Evolutionary conservation across 2,113 vertebrate genomes (phyloP), one percentile per base, ranked within the genome.

Genomic region (Syrrhaptes paradoxus): DNA sequence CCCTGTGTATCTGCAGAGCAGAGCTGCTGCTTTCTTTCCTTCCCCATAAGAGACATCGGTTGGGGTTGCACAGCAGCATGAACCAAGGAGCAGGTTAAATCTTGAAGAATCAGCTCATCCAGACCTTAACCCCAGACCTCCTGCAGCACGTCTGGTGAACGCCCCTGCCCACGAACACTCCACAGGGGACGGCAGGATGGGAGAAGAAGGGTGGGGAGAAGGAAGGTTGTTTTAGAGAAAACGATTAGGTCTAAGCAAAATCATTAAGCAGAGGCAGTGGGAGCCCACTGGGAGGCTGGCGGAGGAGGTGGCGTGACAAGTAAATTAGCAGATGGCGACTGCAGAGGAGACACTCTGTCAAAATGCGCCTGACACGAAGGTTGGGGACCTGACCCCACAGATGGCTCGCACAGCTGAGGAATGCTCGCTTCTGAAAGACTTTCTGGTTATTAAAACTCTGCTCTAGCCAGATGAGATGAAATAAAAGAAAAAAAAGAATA

Each of bases 181-280:
- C n/a, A 65, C 3, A 7, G 25, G 55, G 24, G 41, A 41, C 13
- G 41, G 41, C 41, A 13, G 41, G 2, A 25, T 24, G n/a, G 41
- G 28, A 54, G 74, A 21, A 21, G 31, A 62, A 61, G 10, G 15
- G 10, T 49, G 25, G 38, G 48, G 21, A 58, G n/a, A 84, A 68
- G 62, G 52, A 73, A 59, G n/a, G 48, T 68, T 46, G 19, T 73
- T 83, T 85, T 68, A 54, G 72, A 82, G 65, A 43, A 79, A 51
- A 80, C 2, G 2, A 63, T 59, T 73, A 74, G 43, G 48, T 77
- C 77, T 80, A 85, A 95, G 77, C 2, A 8, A 88, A 88, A 66
- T 65, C n/a, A 80, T 92, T 92, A 94, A 86, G 63, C 75, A 76
- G 75, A 88, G 57, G 88, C 82, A 93, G 71, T 46, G 80, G 62